phyloP scores from a whole-genome alignment of 2,797 vertebrate species.

The Propithecus deckenii region DNA sequence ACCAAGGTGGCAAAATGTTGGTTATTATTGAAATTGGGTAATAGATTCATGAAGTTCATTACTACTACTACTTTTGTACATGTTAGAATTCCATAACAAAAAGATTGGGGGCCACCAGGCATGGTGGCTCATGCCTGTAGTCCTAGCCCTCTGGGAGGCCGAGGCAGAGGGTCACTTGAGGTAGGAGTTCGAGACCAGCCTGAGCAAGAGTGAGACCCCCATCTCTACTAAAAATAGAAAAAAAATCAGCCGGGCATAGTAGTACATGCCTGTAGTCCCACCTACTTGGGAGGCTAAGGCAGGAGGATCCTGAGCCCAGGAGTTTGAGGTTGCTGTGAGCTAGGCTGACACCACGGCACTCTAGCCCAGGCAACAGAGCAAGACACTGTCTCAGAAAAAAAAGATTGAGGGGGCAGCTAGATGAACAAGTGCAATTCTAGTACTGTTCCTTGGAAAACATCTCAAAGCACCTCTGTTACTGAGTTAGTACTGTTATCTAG shows the following conservation, averaged over 20 bases:
- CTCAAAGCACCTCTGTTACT: background rate
- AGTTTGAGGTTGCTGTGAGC: too few species aligned
- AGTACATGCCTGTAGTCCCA: background rate
- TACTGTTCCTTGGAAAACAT: background rate
- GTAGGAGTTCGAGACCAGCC: too few species aligned
- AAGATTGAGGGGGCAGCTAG: background rate
- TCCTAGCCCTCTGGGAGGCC: too few species aligned
- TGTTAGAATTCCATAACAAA: slow-evolving; percentile 19
- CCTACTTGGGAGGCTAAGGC: too few species aligned
- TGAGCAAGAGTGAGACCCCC: too few species aligned
- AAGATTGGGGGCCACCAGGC: background rate
- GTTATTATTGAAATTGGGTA: background rate
- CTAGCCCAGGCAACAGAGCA: too few species aligned
- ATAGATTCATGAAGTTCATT: background rate
- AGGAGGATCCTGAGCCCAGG: too few species aligned
- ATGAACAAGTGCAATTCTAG: background rate
- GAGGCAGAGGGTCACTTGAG: too few species aligned
- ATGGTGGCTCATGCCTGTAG: too few species aligned
- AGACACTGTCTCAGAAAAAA: too few species aligned
- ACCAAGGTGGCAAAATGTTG: background rate
- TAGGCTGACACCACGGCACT: too few species aligned
- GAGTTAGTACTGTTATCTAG: background rate
- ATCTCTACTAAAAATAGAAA: too few species aligned
- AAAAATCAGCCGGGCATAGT: background rate
- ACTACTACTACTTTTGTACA: background rate